A percentile compares a stretch with the other conserved stretches of the same genome.
Evolutionary conservation across 2,797 vertebrate species (phyloP).

Genomic region (Ptychobarbus kaznakovi): DNA sequence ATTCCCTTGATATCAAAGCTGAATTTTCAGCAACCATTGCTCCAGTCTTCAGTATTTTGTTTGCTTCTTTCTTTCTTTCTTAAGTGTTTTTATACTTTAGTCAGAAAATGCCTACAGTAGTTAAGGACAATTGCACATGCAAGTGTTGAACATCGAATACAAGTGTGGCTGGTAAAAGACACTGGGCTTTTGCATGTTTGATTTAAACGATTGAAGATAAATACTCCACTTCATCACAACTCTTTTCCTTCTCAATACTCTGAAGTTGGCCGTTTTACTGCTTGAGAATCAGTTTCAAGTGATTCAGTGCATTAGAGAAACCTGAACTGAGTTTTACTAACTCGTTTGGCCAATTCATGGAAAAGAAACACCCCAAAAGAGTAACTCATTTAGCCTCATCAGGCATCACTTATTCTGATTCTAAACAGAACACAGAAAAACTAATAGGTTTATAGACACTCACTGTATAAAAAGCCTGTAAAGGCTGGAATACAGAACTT

Average conservation of each 20-base stretch:
- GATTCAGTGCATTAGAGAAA: not conserved
- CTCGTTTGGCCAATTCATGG: not conserved
- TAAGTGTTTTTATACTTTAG: not conserved
- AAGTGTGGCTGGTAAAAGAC: not conserved
- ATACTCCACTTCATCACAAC: not conserved
- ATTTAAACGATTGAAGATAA: no score
- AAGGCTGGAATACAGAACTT: not conserved
- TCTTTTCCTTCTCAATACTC: not conserved
- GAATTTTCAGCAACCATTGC: not conserved
- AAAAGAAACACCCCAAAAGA: not conserved
- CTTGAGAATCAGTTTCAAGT: not conserved
- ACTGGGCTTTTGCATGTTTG: not conserved
- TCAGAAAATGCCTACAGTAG: not conserved
- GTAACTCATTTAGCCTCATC: not conserved
- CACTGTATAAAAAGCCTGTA: not conserved
- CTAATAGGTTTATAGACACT: not conserved
- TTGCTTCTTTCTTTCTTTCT: not conserved
- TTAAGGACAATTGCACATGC: not conserved
- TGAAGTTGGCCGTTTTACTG: not conserved
- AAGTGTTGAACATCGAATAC: not conserved
- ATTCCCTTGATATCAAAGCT: not conserved
- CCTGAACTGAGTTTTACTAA: not conserved
- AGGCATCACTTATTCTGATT: not conserved
- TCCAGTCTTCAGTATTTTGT: not conserved
- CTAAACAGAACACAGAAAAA: not conserved